Evolutionary conservation across 2,113 vertebrate species (phyloP).

Genomic region (Strix uralensis): DNA sequence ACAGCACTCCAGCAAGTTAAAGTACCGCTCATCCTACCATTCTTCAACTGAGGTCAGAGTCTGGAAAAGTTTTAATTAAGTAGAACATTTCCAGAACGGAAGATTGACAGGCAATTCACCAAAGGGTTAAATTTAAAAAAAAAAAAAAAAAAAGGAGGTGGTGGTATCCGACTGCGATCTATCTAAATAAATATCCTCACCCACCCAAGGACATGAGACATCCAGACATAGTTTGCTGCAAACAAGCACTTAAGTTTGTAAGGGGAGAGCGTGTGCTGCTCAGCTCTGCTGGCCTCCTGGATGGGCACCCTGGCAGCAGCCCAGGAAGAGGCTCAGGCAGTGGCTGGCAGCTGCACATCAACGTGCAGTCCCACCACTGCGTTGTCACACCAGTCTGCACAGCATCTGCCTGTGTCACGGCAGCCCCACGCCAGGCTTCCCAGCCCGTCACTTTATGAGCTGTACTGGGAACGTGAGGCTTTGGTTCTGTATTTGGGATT

Average conservation of each 20-base stretch:
- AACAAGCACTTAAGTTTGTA: not conserved
- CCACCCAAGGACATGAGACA: not conserved
- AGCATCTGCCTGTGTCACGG: not conserved
- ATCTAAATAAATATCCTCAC: not conserved
- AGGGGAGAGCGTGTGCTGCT: accelerated
- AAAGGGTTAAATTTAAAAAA: not conserved
- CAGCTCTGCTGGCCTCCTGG: not conserved
- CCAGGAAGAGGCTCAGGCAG: too few relatives aligned
- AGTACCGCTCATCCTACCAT: not conserved
- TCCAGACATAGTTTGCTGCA: not conserved
- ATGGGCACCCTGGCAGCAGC: too few relatives aligned
- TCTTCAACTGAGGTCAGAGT: not conserved
- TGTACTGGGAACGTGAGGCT: not conserved
- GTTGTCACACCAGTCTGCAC: not conserved
- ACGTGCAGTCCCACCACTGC: not conserved
- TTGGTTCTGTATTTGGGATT: not conserved
- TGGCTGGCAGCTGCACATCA: not conserved
- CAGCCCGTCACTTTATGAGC: not conserved
- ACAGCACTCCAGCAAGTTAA: not conserved
- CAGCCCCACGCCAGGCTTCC: not conserved
- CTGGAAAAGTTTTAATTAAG: not conserved
- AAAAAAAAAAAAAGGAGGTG: not conserved
- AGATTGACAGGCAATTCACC: not conserved
- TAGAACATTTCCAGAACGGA: not conserved
- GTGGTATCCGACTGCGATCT: not conserved